These are phyloP conservation scores for Sus cebifrons DNA, from an alignment of 2,797 vertebrate species.

Conservation along the genomic window DNA sequence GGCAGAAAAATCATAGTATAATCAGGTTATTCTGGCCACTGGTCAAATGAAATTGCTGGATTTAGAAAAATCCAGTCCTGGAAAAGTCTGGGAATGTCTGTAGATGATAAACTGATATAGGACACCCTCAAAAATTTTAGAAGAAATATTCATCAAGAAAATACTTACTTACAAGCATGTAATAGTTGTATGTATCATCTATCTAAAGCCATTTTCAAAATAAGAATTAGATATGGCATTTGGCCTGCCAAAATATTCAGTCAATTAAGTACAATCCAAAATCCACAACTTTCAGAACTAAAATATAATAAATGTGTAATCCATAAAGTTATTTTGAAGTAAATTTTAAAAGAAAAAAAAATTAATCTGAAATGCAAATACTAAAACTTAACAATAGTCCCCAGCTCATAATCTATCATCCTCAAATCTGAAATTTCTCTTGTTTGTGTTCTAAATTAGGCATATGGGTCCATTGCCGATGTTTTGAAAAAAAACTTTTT, in stretches of 20 bases:
- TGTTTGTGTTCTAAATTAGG: neutral
- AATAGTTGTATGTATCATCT: neutral
- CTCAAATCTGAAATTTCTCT: conserved; percentile 14
- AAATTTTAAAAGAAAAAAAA: neutral
- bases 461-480: neutral
- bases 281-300: conserved; percentile 24
- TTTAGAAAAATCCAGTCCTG: conserved; percentile 33
- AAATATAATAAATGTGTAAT: conserved; percentile 26
- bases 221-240: neutral
- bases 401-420: neutral
- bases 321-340: neutral
- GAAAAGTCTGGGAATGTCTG: neutral
- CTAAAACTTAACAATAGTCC: neutral
- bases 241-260: neutral
- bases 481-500: too few species aligned
- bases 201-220: conserved; percentile 48
- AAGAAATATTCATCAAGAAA: neutral
- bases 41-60: neutral
- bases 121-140: neutral
- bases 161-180: neutral
- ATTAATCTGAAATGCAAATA: conserved; percentile 5
- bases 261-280: neutral
- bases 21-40: neutral
- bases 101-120: neutral
- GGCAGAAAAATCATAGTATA: conserved; percentile 30